Base-by-base conservation (phyloP, 2,888 invertebrate genomes). In the Monopis laevigella region DNA sequence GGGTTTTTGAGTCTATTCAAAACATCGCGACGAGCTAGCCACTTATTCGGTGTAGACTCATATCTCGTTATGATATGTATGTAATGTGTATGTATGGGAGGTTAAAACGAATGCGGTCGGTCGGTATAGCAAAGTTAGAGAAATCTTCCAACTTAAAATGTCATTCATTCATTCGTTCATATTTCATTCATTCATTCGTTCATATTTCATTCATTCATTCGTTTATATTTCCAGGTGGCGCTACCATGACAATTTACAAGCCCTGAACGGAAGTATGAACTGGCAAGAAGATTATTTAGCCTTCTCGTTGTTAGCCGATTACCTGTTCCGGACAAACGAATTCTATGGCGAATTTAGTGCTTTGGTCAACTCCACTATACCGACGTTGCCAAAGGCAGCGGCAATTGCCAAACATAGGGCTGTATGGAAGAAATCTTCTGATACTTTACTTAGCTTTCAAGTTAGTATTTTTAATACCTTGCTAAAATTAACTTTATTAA, bases 221-320 rank as follows among this genome's bases (percentile, higher is more conserved):
- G n/a, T n/a, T n/a, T n/a, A n/a, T n/a, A n/a, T 16, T 35, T 12
- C 30, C 43, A 82, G 82, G 69, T 82, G 81, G 81, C 77, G 75
- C 10, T 82, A 80, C 62, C 68, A 74, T 45, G 81, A 82, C 54
- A 82, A 82, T 48, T 58, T 80, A 0, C 81, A 82, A 63, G 68
- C 75, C 0, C 35, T 82, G 1, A 80, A 80, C 59, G 81, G 81
- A 43, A 81, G 80, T 45, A 82, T 82, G 81, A 77, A 75, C 54
- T 82, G 82, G 82, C 77, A 82, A 43, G 65, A 75, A 44, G 78
- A 82, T 48, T 71, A 73, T 48, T 52, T 82, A 0, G 65, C 75
- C 0, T 80, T 82, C 55, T 61, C 58, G n/a, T 52, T 82, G 0
- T 55, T 80, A 0, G 77, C 77, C 0, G 80, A 82, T 56, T 82